Conservation (phyloP, 2,113 vertebrate species). For the Notothenia rossii region DNA sequence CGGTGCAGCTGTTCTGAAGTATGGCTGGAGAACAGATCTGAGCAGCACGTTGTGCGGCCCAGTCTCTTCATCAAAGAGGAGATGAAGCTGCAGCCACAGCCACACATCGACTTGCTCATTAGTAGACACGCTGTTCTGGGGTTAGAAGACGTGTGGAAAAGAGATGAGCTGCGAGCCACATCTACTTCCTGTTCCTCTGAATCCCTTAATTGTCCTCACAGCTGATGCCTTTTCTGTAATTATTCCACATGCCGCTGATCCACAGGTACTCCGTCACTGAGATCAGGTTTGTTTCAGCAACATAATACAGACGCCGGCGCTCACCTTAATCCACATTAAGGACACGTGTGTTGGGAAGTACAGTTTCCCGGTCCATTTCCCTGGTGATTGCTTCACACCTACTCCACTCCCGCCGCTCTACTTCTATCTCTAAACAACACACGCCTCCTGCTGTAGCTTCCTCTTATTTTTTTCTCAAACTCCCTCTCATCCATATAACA, state of each 20-base stretch:
- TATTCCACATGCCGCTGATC: conserved; percentile 65
- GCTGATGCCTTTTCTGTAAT: conserved; percentile 22
- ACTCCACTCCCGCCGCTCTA: conserved; percentile 58
- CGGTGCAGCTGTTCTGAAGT: conserved; percentile 96
- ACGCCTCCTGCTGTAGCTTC: conserved; percentile 57
- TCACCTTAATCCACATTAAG: conserved; percentile 57
- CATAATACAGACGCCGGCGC: conserved; percentile 14
- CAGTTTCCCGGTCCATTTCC: conserved; percentile 65
- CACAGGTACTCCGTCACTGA: conserved; percentile 61
- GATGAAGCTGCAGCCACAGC: conserved; percentile 98
- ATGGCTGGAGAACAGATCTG: conserved; percentile 93
- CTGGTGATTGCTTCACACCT: conserved; percentile 64
- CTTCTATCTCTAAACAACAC: conserved; percentile 51
- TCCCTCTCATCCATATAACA: conserved; percentile 56
- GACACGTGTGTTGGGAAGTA: conserved; percentile 52
- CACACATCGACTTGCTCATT: conserved; percentile 97
- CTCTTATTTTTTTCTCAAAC: conserved; percentile 30
- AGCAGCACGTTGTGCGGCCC: conserved; percentile 96
- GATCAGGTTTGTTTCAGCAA: conserved; percentile 10
- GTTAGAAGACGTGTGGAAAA: conserved; percentile 19
- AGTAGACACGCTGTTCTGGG: conserved; percentile 68
- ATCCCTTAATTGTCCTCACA: conserved; percentile 46
- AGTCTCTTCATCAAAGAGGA: conserved; percentile 99
- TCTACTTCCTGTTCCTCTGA: conserved; percentile 53
- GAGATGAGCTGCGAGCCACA: conserved; percentile 19